phyloP scores from a whole-genome alignment of 2,797 vertebrate species.

The Centropyge bicolor region DNA sequence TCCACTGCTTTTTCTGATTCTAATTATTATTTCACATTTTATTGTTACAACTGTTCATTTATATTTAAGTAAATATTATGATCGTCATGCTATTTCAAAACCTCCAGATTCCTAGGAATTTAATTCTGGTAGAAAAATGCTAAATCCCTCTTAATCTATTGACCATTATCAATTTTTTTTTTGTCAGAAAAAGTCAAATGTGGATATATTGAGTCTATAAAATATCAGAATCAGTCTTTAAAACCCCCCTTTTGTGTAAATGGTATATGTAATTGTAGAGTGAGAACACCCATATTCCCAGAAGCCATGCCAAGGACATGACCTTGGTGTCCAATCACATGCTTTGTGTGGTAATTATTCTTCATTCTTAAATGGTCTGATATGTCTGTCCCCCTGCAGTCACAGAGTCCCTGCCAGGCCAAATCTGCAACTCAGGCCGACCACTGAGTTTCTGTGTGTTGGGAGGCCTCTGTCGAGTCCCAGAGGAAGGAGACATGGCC shows the following conservation, averaged over 20 bases:
- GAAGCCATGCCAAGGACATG: not conserved
- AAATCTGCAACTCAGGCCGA: conserved; percentile 46
- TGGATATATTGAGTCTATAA: not conserved
- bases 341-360: not conserved
- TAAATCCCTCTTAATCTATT: not conserved
- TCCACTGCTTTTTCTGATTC: no score
- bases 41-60: no score
- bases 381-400: conserved; percentile 31
- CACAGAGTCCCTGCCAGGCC: conserved; percentile 63
- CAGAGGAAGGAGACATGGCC: conserved; percentile 87
- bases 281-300: not conserved
- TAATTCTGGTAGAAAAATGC: no score
- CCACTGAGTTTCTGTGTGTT: conserved; percentile 66
- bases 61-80: no score
- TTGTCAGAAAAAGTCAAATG: not conserved
- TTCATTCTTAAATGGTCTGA: not conserved
- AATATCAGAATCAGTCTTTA: not conserved
- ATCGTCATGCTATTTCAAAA: no score
- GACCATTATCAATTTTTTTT: not conserved
- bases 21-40: no score
- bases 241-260: not conserved
- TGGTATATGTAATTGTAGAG: no score
- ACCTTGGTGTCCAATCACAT: not conserved
- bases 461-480: conserved; percentile 76
- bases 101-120: no score